These are phyloP conservation scores for Pteruthius melanotis DNA, from an alignment of 2,113 vertebrate species.

Conservation along the genomic window DNA sequence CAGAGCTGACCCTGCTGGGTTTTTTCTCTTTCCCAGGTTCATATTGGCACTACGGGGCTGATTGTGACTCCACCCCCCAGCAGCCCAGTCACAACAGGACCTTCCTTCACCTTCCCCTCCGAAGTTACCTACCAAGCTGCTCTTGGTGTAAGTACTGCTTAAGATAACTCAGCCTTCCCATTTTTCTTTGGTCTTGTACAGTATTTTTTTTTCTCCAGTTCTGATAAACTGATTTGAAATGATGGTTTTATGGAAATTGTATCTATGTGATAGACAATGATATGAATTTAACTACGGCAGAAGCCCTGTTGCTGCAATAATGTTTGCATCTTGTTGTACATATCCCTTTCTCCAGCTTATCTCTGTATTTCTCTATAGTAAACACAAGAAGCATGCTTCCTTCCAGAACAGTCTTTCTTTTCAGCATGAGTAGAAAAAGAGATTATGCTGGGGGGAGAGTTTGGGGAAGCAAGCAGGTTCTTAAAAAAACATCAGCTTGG, in stretches of 20 bases:
- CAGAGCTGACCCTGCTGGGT: not conserved
- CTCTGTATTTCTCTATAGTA: not conserved
- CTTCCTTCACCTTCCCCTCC: conserved; percentile 91
- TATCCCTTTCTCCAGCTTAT: not conserved
- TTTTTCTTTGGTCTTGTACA: not conserved
- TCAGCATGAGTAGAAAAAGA: not conserved
- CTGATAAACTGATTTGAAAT: not conserved
- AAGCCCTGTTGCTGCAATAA: not conserved
- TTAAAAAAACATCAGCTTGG: not conserved
- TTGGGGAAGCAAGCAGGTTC: not conserved
- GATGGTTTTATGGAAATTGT: not conserved
- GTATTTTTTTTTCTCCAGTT: not conserved
- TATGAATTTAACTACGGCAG: not conserved
- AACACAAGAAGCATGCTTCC: not conserved
- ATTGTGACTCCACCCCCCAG: conserved; percentile 97
- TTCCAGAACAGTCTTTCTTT: not conserved
- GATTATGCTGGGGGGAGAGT: not conserved
- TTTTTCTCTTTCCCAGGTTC: conserved; percentile 79
- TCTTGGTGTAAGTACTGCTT: conserved; percentile 73
- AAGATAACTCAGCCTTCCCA: not conserved
- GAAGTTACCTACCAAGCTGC: conserved; percentile 86
- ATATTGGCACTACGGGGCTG: conserved; percentile 93
- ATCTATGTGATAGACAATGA: not conserved
- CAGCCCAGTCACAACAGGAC: conserved; percentile 92
- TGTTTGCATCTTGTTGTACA: not conserved